These are phyloP conservation scores for Felis catus DNA, from an alignment of 2,113 vertebrate species.

Conservation along the genomic window F.catus_Fca126_mat1.0 CM031411.1:17826501-17827000, in stretches of 20 bases:
- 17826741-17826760: constrained; percentile 28
- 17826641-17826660: not conserved
- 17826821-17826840: constrained; percentile 24
- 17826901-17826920: not conserved
- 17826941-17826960: constrained; percentile 30
- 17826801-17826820: not conserved
- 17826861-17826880: not conserved
- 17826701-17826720: constrained; percentile 17
- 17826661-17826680: constrained; percentile 3
- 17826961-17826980: not conserved
- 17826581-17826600: constrained; percentile 44
- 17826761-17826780: not conserved
- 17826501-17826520: constrained; percentile 37
- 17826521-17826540: constrained; percentile 50
- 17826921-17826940: not conserved
- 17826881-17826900: not conserved
- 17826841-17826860: not conserved
- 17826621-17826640: constrained; percentile 25
- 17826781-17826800: not conserved
- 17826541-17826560: constrained; percentile 39
- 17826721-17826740: not conserved
- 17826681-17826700: constrained; percentile 38
- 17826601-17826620: constrained; percentile 7
- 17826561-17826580: constrained; percentile 21
- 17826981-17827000: not conserved